Base-by-base conservation (phyloP, 2,797 vertebrate species). In the Limosa lapponica region DNA sequence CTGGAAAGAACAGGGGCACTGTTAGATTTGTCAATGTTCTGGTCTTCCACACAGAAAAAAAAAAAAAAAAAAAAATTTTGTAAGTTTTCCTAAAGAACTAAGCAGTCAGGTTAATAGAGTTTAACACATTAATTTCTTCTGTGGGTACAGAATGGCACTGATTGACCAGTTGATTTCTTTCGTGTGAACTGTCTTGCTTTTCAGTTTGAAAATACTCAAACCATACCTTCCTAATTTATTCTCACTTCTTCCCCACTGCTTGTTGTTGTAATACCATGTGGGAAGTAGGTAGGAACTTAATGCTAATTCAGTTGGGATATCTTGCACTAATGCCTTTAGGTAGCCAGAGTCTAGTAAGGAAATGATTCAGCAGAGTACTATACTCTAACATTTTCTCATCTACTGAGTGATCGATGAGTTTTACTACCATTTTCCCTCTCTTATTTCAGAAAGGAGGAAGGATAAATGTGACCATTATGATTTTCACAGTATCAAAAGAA, bases 1-100 rank as follows among this genome's bases (percentile, higher is more conserved):
- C 1, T 51, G 6, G 3, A 23, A n/a, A 59, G 5, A 39, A 36
- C 23, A 66, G 8, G 0, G 1, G 2, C 3, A 39, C 4, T 57
- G 5, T 11, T 27, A 44, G 10, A 62, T 52, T 39, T 34, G 3
- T 6, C 2, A 64, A 20, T n/a, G 6, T 1, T 77, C 14, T 10
- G 22, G 9, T 27, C 7, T 84, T 87, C 32, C 14, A 44, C 19
- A 20, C 3, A 6, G 6, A 19, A 64, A 82, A 7, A n/a, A 2
- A 23, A 62, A 85, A 2, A 3, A 52, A 28, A 65, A 79, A 32
- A 4, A 24, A 46, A 55, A 5, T 2, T 11, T 6, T 19, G 4
- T 41, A 62, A 34, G 3, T 61, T 67, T 82, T 92, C 8, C 3
- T 64, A 52, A 78, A 83, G 12, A 73, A 7, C 7, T 37, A 41